Conservation (phyloP, 2,113 vertebrate genomes). For the Urocitellus parryii region DNA sequence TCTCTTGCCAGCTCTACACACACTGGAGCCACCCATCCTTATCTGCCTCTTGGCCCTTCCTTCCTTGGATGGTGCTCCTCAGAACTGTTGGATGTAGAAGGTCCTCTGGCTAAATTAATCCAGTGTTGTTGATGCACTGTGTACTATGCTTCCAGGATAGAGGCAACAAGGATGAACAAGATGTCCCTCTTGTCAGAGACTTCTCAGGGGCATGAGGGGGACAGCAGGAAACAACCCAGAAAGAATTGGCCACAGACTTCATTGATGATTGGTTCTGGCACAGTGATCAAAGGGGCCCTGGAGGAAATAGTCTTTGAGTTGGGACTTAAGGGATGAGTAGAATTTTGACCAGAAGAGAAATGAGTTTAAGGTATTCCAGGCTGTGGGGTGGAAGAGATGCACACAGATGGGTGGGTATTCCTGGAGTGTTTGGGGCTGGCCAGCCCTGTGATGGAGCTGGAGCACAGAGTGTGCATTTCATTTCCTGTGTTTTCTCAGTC, state of each 20-base stretch:
- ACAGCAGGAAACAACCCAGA: neutral
- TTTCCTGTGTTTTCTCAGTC: neutral
- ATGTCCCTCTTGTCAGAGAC: no score
- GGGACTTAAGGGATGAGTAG: neutral
- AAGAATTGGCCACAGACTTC: neutral
- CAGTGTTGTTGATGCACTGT: neutral
- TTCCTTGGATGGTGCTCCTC: neutral
- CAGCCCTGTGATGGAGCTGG: neutral
- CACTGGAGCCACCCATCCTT: neutral
- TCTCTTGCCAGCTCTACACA: neutral
- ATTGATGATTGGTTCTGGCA: no score
- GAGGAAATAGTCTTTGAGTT: neutral
- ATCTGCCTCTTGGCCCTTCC: neutral
- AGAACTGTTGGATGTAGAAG: neutral
- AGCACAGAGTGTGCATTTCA: accelerated
- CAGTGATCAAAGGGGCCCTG: neutral
- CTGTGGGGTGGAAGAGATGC: neutral
- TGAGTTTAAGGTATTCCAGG: neutral
- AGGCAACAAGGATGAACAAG: accelerated
- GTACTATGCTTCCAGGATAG: neutral
- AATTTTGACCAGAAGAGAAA: neutral
- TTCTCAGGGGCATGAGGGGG: neutral
- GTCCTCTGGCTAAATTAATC: neutral
- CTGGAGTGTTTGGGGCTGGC: neutral
- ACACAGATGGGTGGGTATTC: neutral